Conservation (phyloP, 1,140 invertebrate species). For the Eufriesea mexicana region DNA sequence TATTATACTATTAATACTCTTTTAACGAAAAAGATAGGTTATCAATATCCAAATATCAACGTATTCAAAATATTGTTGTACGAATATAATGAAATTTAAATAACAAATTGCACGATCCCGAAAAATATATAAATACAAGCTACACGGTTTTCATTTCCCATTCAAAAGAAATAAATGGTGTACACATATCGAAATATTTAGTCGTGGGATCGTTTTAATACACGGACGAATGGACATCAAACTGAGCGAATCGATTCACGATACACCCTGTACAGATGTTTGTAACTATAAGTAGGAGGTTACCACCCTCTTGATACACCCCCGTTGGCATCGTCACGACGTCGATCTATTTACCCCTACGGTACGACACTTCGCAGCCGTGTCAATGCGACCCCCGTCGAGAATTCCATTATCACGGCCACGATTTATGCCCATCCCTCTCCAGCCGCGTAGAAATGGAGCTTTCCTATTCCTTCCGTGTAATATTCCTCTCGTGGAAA, state of each 20-base stretch:
- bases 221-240: background rate
- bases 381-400: constrained; percentile 78
- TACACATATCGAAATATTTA: background rate
- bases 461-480: constrained; percentile 4
- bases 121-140: too few species aligned
- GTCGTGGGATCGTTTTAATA: background rate
- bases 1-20: too few species aligned
- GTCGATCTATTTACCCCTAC: constrained; percentile 68
- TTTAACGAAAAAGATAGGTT: too few species aligned
- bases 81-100: too few species aligned
- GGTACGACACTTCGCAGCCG: constrained; percentile 73
- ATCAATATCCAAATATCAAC: too few species aligned
- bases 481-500: background rate
- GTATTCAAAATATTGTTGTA: too few species aligned
- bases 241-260: constrained; percentile 12
- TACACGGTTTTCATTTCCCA: too few species aligned
- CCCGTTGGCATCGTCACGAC: constrained; percentile 54
- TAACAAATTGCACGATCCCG: too few species aligned
- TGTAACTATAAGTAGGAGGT: constrained; percentile 34
- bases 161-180: too few species aligned
- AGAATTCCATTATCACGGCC: constrained; percentile 80
- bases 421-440: constrained; percentile 71
- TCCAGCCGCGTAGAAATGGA: constrained; percentile 39
- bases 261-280: constrained; percentile 21
- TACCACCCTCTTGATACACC: constrained; percentile 47